Evolutionary conservation across 1,140 invertebrate genomes (phyloP).

Genomic region (Orius insidiosus): DNA sequence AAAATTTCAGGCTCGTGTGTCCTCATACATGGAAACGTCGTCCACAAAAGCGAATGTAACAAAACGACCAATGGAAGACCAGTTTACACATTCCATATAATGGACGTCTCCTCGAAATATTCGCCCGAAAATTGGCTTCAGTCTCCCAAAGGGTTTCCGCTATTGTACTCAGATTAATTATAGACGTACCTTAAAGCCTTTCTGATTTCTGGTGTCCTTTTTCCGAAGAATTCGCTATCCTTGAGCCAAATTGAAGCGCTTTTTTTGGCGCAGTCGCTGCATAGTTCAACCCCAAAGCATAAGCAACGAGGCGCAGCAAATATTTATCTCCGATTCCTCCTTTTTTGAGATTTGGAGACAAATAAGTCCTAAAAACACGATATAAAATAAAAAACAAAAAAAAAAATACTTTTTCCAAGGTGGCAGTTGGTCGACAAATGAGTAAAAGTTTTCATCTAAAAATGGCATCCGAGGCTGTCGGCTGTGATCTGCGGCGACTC

Average conservation of each 20-base stretch:
- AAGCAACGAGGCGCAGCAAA: slow-evolving; percentile 62
- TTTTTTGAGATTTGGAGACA: slow-evolving; percentile 36
- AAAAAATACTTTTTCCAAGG: slow-evolving; percentile 52
- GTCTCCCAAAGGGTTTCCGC: slow-evolving; percentile 38
- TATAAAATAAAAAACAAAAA: neutral
- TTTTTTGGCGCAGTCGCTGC: slow-evolving; percentile 64
- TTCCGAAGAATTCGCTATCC: slow-evolving; percentile 83
- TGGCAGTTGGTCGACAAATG: slow-evolving; percentile 49
- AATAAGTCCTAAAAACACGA: slow-evolving; percentile 32
- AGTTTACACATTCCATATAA: slow-evolving; percentile 89
- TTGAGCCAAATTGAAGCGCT: slow-evolving; percentile 95
- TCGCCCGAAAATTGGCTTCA: slow-evolving; percentile 77
- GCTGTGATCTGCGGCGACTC: slow-evolving; percentile 62
- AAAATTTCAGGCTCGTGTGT: slow-evolving; percentile 56
- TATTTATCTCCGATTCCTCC: slow-evolving; percentile 86
- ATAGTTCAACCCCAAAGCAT: slow-evolving; percentile 44
- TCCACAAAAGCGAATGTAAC: slow-evolving; percentile 83
- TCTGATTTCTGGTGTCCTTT: slow-evolving; percentile 50
- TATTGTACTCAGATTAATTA: slow-evolving; percentile 35
- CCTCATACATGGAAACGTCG: slow-evolving; percentile 80
- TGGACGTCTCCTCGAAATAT: slow-evolving; percentile 63
- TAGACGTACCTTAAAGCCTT: slow-evolving; percentile 15
- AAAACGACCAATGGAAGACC: slow-evolving; percentile 66
- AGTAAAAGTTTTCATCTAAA: slow-evolving; percentile 76
- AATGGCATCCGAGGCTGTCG: slow-evolving; percentile 75